These are phyloP conservation scores for Drosophila sturtevanti DNA, from an alignment of 1,140 invertebrate genomes.

Conservation along the genomic window DNA sequence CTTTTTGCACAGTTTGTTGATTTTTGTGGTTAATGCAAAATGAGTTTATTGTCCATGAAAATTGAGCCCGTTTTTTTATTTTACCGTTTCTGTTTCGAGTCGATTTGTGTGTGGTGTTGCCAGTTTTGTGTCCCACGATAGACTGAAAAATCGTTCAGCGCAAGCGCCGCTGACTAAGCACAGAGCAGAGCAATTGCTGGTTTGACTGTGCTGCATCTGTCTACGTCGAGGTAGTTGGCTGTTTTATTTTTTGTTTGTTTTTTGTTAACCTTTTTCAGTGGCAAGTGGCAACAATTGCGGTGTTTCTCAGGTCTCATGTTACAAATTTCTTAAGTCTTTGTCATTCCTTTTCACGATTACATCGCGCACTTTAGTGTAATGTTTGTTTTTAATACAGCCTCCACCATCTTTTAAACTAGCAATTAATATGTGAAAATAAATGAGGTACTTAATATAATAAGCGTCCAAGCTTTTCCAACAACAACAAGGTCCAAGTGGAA, in stretches of 20 bases:
- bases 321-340: slow-evolving; percentile 58
- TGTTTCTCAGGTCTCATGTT: slow-evolving; percentile 40
- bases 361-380: slow-evolving; percentile 42
- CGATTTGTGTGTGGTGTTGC: slow-evolving; percentile 46
- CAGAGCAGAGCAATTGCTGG: slow-evolving; percentile 9
- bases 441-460: too few relatives aligned
- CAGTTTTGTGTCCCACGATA: slow-evolving; percentile 61
- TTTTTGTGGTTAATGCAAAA: slow-evolving; percentile 66
- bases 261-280: slow-evolving; percentile 52
- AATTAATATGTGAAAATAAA: too few relatives aligned
- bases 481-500: too few relatives aligned
- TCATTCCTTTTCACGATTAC: slow-evolving; percentile 8
- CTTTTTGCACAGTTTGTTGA: slow-evolving; percentile 68
- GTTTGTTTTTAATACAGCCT: neutral
- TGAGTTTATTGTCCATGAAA: slow-evolving; percentile 65
- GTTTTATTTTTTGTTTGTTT: slow-evolving; percentile 43
- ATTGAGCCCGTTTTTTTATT: slow-evolving; percentile 34
- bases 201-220: slow-evolving; percentile 35
- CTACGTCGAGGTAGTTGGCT: slow-evolving; percentile 9
- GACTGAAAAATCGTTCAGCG: slow-evolving; percentile 53
- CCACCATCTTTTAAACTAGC: too few relatives aligned
- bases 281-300: slow-evolving; percentile 42
- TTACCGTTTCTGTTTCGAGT: neutral
- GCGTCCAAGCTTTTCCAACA: too few relatives aligned
- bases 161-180: slow-evolving; percentile 44